Conservation (phyloP, 2,888 invertebrate species). For the Cryptus viduatorius region DNA sequence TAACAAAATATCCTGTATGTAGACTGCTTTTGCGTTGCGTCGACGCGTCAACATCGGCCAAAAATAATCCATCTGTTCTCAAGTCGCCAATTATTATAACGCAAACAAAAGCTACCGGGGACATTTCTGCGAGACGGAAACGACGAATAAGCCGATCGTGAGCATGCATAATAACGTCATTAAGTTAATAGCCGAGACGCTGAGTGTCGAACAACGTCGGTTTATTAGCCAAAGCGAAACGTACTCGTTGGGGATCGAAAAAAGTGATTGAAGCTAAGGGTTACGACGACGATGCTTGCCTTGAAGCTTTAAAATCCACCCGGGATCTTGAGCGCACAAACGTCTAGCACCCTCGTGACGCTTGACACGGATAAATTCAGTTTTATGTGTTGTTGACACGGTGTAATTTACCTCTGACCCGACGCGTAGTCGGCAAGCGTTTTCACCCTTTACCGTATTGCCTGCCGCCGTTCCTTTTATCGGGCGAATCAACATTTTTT, state of each 20-base stretch:
- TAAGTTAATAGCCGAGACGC: constrained; percentile 32
- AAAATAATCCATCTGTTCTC: constrained; percentile 19
- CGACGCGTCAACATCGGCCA: not conserved
- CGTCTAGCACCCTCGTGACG: constrained; percentile 5
- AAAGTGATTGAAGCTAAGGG: constrained; percentile 4
- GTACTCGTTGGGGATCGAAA: constrained; percentile 18
- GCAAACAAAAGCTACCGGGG: constrained; percentile 37
- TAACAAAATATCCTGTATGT: not conserved
- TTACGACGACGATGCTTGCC: constrained; percentile 18
- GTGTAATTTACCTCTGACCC: not conserved
- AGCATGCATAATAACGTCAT: constrained; percentile 40
- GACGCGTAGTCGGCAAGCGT: too few species aligned
- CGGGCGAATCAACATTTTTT: too few species aligned
- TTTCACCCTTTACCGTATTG: too few species aligned
- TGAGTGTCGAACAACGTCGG: constrained; percentile 9
- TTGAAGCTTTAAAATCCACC: not conserved
- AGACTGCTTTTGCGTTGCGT: not conserved
- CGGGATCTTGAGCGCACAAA: not conserved
- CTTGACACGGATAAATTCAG: constrained; percentile 36
- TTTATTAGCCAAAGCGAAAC: constrained; percentile 4
- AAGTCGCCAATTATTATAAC: constrained; percentile 62
- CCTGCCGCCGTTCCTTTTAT: too few species aligned
- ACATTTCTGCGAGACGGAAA: not conserved
- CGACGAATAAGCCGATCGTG: constrained; percentile 24
- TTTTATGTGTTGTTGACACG: constrained; percentile 21